Percentiles rank a stretch among this genome's conserved stretches.
Conservation (phyloP, 53 echinoderm and acorn worm species). For the Glandiceps talaboti region DNA sequence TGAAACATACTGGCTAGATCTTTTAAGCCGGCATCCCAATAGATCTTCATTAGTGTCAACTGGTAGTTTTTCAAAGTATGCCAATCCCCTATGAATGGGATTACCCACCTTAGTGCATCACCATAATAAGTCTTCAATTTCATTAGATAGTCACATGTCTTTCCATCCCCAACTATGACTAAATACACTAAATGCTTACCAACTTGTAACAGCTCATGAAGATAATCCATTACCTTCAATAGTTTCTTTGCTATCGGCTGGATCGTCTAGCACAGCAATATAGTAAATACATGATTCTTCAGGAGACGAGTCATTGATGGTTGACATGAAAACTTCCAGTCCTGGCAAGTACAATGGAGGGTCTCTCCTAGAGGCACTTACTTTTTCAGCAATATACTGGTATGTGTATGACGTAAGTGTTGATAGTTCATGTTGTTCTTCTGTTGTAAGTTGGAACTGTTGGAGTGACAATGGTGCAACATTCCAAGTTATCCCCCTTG, state of each 20-base stretch:
- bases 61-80: conserved; percentile 29
- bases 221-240: background rate
- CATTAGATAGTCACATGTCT: conserved; percentile 12
- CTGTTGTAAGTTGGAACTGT: background rate
- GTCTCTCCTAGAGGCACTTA: background rate
- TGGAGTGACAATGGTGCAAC: background rate
- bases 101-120: conserved; percentile 15
- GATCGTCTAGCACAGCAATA: conserved; percentile 3
- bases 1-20: background rate
- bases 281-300: conserved; percentile 2
- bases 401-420: background rate
- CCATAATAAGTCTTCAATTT: conserved; percentile 20
- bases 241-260: conserved; percentile 27
- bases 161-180: conserved; percentile 31
- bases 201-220: conserved; percentile 6
- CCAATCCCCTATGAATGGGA: conserved; percentile 33
- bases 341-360: background rate
- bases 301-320: background rate
- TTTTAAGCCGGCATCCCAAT: conserved; percentile 36
- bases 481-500: background rate
- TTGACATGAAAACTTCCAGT: background rate
- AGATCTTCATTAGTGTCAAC: conserved; percentile 29
- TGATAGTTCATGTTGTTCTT: background rate
- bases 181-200: conserved; percentile 7
- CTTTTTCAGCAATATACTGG: background rate